phyloP scores from a whole-genome alignment of 2,797 vertebrate species.

The Labeo calbasu region DNA sequence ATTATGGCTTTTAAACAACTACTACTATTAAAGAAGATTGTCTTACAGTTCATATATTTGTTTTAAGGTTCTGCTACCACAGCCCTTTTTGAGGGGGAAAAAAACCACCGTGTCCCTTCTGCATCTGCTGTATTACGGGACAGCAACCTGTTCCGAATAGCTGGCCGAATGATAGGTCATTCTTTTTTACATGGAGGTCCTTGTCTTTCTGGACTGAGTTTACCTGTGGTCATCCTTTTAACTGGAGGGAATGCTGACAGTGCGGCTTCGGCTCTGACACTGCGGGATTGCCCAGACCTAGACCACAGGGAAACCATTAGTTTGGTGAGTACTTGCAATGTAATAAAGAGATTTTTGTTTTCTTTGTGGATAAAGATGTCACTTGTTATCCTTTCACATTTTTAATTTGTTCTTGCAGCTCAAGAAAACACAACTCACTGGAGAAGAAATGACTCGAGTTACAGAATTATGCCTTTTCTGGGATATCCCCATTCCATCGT shows the following conservation, averaged over 20 bases:
- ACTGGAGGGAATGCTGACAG: constrained; percentile 16
- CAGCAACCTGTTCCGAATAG: constrained; percentile 41
- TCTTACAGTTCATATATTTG: background rate
- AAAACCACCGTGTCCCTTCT: constrained; percentile 25
- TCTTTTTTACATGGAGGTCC: constrained; percentile 40
- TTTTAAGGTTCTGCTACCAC: constrained; percentile 25
- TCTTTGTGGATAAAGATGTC: background rate
- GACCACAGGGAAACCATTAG: constrained; percentile 41
- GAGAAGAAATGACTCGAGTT: constrained; percentile 21
- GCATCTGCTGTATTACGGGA: constrained; percentile 27
- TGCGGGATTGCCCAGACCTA: constrained; percentile 43
- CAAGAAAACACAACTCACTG: constrained; percentile 37
- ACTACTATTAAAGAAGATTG: too few species aligned
- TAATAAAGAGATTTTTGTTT: background rate
- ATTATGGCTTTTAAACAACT: background rate
- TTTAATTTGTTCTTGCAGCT: constrained; percentile 19
- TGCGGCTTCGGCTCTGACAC: constrained; percentile 26
- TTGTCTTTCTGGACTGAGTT: constrained; percentile 40
- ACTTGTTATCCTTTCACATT: background rate
- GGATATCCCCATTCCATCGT: constrained; percentile 32
- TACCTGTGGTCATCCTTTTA: constrained; percentile 30
- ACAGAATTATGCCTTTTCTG: constrained; percentile 40
- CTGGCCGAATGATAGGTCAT: constrained; percentile 44
- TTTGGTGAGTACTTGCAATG: constrained; percentile 30
- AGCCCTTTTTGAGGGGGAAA: constrained; percentile 31